Evolutionary conservation across 2,888 invertebrate genomes (phyloP), one percentile per base, ranked within the genome.

Genomic region (Ormyrus thymus): DNA sequence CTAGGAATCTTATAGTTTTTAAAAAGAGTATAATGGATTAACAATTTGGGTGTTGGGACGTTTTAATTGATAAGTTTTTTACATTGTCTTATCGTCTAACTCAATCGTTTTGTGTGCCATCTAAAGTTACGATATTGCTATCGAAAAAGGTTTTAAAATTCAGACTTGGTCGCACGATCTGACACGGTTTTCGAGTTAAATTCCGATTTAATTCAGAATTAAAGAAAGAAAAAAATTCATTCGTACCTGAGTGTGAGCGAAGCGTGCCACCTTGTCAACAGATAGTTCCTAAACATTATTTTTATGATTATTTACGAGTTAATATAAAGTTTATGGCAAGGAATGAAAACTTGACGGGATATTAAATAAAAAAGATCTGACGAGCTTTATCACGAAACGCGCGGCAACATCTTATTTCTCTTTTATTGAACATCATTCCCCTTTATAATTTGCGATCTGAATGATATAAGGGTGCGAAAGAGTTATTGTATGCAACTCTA

Each of bases 231-330:
- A 55, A 70, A 59, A 78, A 78, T 62, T 72, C 15, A 29, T 29
- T 29, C 58, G 81, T 81, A 81, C 81, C 81, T 81, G 79, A 61
- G 71, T 58, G 66, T 66, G 62, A 69, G 53, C 45, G 70, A 75
- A 74, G 72, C 81, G 77, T 77, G 79, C 71, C 73, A 71, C 73
- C 77, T 75, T 68, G 71, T 66, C 74, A 73, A 76, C 55, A 68
- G 79, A 29, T 29, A 79, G 81, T 81, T 81, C 81, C 81, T 81
- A 81, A 65, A 55, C 10, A 76, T 79, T 81, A 73, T 9, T 79
- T 81, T 79, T 79, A 72, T 51, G 70, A 68, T 78, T 65, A 76
- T 73, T 80, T 80, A 76, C 62, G 71, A 71, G 46, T 77, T 53
- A 53, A 58, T 29, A 59, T 69, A 76, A 55, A 76, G 68, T 72